Evolutionary conservation across 2,797 vertebrate species (phyloP), one percentile per base, ranked within the genome.

Genomic region (Halcyon badia): DNA sequence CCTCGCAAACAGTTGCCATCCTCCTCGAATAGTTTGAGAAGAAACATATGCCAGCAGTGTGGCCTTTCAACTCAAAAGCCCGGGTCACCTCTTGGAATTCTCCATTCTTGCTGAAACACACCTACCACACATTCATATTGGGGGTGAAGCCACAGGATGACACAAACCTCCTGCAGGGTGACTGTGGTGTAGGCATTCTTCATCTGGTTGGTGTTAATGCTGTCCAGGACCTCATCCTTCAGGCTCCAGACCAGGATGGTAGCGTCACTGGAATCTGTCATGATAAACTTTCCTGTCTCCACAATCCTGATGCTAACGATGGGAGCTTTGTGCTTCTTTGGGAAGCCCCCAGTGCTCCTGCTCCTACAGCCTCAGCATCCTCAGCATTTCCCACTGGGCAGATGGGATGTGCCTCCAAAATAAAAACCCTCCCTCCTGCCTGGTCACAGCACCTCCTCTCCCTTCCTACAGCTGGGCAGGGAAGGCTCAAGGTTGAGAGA

Each of bases 61-160:
- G 99, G 37, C 99, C 99, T 96, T 99, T 99, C 79, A 99, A 97
- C 83, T 99, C 99, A 68, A 99, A 99, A 5, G 99, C 99, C 87
- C 99, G 98, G 12, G 85, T 65, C 46, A 99, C 99, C 89, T 99
- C 99, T 82, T 87, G 99, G 97, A 99, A 99, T 28, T 99, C 99
- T n/a, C 41, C 16, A 0, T 98, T 97, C 96, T 99, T 99, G 42
- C 97, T 97, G 60, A 99, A 99, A 97, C 99, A 99, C 61, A 99
- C 98, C 88, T 99, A 99, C 99, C 99, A 99, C 72, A 99, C 98
- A 94, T 99, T 99, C 73, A 99, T 99, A 2, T 99, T 99, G 0
- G 99, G 99, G 9, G 99, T 99, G 87, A 99, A 99, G 65, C 99
- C 99, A 57, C 99, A 99, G 0, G 99, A 99, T 0, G 98, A 99